Evolutionary conservation across 2,888 invertebrate genomes (phyloP).

Genomic region (Meloe dianella): DNA sequence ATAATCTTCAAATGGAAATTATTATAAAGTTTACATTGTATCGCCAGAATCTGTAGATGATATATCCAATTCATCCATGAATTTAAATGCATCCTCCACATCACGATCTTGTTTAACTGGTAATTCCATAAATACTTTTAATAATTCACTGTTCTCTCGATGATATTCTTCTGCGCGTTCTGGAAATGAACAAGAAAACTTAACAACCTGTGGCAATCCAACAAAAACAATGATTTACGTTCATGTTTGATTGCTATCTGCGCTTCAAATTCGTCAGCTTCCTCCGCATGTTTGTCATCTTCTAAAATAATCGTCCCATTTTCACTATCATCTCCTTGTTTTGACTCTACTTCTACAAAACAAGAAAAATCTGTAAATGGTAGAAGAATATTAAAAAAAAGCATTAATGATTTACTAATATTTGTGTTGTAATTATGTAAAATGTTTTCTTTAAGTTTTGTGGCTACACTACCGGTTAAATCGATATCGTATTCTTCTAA

Average conservation of each 20-base stretch:
- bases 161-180: background rate
- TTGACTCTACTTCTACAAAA: conserved; percentile 9
- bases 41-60: conserved; percentile 19
- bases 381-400: background rate
- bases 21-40: background rate
- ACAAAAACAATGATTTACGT: too few relatives aligned
- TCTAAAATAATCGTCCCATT: background rate
- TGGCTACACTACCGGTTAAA: conserved; percentile 5
- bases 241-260: background rate
- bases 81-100: conserved; percentile 23
- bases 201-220: background rate
- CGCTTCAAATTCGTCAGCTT: background rate
- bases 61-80: conserved; percentile 15
- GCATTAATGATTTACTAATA: background rate
- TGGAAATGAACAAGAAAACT: background rate
- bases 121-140: conserved; percentile 28
- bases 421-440: background rate
- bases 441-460: background rate
- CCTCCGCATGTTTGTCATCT: background rate
- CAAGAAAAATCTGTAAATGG: background rate
- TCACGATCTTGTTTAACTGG: background rate
- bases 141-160: conserved; percentile 25
- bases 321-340: background rate
- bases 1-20: background rate
- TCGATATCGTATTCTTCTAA: conserved; percentile 2